Evolutionary conservation across 2,888 invertebrate genomes (phyloP).

Genomic region (Leucozona laternaria): DNA sequence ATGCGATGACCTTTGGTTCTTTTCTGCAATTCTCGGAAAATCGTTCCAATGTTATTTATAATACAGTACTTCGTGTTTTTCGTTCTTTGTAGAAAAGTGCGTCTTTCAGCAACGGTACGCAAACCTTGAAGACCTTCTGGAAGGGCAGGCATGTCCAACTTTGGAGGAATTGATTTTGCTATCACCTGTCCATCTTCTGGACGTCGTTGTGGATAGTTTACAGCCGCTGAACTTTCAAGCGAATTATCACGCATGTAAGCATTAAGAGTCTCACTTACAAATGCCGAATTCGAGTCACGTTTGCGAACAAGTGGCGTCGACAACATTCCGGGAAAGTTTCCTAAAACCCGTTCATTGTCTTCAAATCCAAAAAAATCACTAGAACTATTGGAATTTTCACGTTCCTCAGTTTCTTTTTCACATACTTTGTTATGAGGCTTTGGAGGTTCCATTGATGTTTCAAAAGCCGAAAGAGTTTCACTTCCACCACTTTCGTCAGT

Average conservation of each 20-base stretch:
- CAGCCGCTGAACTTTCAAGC: constrained; percentile 80
- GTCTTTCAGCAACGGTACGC: constrained; percentile 85
- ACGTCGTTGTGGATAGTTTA: constrained; percentile 53
- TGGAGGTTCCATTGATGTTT: constrained; percentile 24
- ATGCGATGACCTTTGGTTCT: constrained; percentile 80
- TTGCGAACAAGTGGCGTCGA: constrained; percentile 81
- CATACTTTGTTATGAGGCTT: neutral
- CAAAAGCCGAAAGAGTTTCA: neutral
- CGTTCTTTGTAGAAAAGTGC: constrained; percentile 83
- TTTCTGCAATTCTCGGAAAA: constrained; percentile 81
- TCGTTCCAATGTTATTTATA: constrained; percentile 83
- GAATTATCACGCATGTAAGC: constrained; percentile 84
- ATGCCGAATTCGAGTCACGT: constrained; percentile 81
- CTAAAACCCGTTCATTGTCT: constrained; percentile 78
- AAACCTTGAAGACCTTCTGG: constrained; percentile 83
- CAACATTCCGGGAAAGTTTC: constrained; percentile 81
- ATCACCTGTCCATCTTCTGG: constrained; percentile 80
- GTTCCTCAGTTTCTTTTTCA: constrained; percentile 39
- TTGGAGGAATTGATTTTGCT: constrained; percentile 80
- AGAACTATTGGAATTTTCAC: constrained; percentile 64
- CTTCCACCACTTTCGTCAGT: constrained; percentile 4
- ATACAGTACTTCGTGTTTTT: constrained; percentile 82
- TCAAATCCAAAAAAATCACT: constrained; percentile 82
- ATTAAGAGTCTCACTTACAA: constrained; percentile 84
- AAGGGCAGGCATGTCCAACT: constrained; percentile 81